Percentiles rank a stretch among this genome's conserved stretches.
phyloP scores from a whole-genome alignment of 2,797 vertebrate genomes.

The Melanotaenia pygmaea region DNA sequence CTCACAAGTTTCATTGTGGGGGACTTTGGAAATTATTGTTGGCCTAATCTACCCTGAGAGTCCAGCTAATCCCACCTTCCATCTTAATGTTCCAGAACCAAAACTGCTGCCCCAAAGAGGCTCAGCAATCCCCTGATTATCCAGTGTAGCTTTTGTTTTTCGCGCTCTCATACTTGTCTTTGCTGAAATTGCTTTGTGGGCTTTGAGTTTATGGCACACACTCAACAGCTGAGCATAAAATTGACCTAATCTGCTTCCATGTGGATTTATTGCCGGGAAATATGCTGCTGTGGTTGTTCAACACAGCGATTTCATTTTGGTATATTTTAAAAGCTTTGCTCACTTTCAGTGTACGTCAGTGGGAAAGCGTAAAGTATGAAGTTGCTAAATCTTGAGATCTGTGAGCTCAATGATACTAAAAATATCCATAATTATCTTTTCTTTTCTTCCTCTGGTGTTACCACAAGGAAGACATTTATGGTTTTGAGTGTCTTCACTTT shows the following conservation, averaged over 20 bases:
- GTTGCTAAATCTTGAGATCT: neutral
- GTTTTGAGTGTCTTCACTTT: conserved; percentile 1
- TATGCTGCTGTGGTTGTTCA: conserved; percentile 14
- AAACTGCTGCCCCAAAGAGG: conserved; percentile 43
- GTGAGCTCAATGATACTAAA: neutral
- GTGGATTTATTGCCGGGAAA: conserved; percentile 16
- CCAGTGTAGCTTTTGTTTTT: conserved; percentile 22
- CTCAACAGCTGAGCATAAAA: conserved; percentile 19
- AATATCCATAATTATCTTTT: neutral
- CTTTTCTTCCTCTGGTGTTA: neutral
- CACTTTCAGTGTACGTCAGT: neutral
- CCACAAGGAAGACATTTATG: neutral
- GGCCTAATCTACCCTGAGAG: conserved; percentile 69
- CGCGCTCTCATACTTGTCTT: conserved; percentile 40
- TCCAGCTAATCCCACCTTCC: conserved; percentile 61
- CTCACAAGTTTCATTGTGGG: conserved; percentile 43
- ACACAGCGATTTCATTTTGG: neutral
- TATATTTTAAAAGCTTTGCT: neutral
- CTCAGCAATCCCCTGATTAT: conserved; percentile 43
- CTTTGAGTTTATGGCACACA: conserved; percentile 30
- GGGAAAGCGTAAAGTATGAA: neutral
- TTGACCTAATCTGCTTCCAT: conserved; percentile 38
- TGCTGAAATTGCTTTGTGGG: conserved; percentile 35
- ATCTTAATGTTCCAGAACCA: conserved; percentile 61
- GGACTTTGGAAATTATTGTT: conserved; percentile 63